These are phyloP conservation scores for Trigoniulus corallinus DNA, from an alignment of 1,140 invertebrate genomes.

Conservation along the genomic window DNA sequence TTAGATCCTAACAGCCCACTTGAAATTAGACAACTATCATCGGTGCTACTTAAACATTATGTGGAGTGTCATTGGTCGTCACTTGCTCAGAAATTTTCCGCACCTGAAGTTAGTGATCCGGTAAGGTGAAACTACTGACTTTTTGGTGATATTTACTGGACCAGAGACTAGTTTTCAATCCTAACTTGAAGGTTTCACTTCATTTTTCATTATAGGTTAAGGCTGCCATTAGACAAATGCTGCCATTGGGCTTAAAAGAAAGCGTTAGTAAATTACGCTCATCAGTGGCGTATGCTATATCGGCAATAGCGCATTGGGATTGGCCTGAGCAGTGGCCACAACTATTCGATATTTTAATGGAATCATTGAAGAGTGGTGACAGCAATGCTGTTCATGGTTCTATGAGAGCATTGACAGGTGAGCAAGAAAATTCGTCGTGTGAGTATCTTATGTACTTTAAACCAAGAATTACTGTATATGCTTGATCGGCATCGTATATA, in stretches of 20 bases:
- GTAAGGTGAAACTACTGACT: conserved; percentile 18
- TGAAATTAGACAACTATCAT: conserved; percentile 49
- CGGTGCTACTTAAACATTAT: conserved; percentile 56
- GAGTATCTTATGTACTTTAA: not conserved
- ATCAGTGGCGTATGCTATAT: conserved; percentile 54
- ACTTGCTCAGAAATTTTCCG: conserved; percentile 38
- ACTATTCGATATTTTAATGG: conserved; percentile 50
- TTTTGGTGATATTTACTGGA: too few species aligned
- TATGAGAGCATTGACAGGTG: conserved; percentile 51
- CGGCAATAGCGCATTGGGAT: conserved; percentile 57
- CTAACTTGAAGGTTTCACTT: not conserved
- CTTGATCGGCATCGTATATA: not conserved
- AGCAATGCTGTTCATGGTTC: conserved; percentile 48
- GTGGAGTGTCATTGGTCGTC: conserved; percentile 53
- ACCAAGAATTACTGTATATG: not conserved
- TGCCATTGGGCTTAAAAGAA: conserved; percentile 48
- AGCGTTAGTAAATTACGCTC: conserved; percentile 50
- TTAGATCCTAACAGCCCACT: conserved; percentile 44
- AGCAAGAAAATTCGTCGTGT: too few species aligned
- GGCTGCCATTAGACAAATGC: conserved; percentile 42
- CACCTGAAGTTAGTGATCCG: conserved; percentile 37
- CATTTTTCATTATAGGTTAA: conserved; percentile 31
- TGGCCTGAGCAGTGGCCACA: conserved; percentile 63
- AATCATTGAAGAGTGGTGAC: conserved; percentile 32
- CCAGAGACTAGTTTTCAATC: not conserved